Percentiles rank a stretch among this genome's conserved stretches.
phyloP scores from a whole-genome alignment of 2,797 vertebrate species.

The Arrhamphus sclerolepis region DNA sequence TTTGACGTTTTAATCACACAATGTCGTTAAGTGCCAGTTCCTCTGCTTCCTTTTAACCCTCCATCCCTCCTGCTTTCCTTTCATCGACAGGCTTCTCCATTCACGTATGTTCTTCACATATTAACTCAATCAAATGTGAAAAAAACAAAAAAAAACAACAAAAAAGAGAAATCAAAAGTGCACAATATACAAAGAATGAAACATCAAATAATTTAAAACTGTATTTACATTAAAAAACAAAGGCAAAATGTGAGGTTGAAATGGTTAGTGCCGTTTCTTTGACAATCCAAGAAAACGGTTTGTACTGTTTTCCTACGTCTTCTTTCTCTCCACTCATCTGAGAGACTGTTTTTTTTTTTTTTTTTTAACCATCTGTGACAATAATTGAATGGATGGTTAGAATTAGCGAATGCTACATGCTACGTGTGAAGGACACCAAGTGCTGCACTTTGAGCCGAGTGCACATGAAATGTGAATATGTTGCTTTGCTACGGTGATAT shows the following conservation, averaged over 20 bases:
- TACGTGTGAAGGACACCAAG: conserved; percentile 58
- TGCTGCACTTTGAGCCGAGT: conserved; percentile 18
- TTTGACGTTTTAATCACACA: not conserved
- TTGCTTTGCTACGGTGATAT: conserved; percentile 39
- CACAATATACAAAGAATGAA: conserved; percentile 67
- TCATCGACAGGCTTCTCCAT: conserved; percentile 18
- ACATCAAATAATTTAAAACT: conserved; percentile 81
- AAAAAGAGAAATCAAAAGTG: conserved; percentile 31
- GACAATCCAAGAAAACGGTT: conserved; percentile 17
- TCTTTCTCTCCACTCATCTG: not conserved
- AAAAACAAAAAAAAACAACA: conserved; percentile 41
- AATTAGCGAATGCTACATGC: conserved; percentile 59
- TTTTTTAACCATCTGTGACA: conserved; percentile 27
- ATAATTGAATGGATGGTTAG: conserved; percentile 32
- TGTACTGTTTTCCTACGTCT: conserved; percentile 1
- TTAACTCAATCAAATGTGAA: conserved; percentile 56
- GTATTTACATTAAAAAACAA: conserved; percentile 72
- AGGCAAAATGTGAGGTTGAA: conserved; percentile 76
- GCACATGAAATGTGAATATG: not conserved
- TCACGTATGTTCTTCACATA: too few species aligned
- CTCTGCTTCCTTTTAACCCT: not conserved
- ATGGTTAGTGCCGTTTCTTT: conserved; percentile 57
- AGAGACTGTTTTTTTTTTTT: conserved; percentile 23
- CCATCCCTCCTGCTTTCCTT: not conserved
- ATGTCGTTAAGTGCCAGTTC: not conserved